phyloP scores from a whole-genome alignment of 2,888 invertebrate species.

The Catonia carolina region DNA sequence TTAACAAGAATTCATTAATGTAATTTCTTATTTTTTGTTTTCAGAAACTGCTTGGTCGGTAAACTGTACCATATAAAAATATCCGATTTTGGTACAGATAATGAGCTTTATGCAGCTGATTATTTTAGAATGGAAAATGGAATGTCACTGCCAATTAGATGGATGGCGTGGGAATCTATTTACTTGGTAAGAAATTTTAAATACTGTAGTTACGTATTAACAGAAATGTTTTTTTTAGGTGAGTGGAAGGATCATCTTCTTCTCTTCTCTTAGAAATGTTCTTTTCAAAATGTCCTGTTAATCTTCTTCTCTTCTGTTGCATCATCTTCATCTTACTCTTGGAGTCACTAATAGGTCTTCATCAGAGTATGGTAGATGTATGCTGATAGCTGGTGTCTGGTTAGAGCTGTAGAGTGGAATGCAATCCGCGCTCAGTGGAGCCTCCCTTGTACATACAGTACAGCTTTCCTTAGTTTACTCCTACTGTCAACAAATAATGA shows the following conservation, averaged over 20 bases:
- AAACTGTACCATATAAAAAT: slow-evolving; percentile 75
- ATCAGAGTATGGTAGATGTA: no score
- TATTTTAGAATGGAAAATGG: slow-evolving; percentile 76
- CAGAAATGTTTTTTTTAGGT: no score
- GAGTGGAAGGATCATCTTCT: neutral
- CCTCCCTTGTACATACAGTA: no score
- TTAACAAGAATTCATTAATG: no score
- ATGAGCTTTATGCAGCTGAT: slow-evolving; percentile 68
- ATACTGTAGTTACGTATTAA: neutral
- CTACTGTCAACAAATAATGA: no score
- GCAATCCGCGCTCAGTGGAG: no score
- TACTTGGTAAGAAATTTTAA: slow-evolving; percentile 51
- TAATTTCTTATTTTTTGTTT: slow-evolving; percentile 36
- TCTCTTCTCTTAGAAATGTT: slow-evolving; percentile 2
- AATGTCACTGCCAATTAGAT: slow-evolving; percentile 73
- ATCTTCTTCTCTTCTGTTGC: no score
- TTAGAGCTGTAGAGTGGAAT: no score
- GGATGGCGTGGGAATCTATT: slow-evolving; percentile 87
- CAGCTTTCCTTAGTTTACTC: no score
- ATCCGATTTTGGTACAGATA: slow-evolving; percentile 78
- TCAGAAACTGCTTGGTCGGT: slow-evolving; percentile 78
- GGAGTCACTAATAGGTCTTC: no score
- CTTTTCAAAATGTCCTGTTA: neutral
- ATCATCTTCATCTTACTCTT: no score
- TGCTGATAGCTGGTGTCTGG: no score